Evolutionary conservation across 1,140 invertebrate genomes (phyloP).

Genomic region (Nasonia vitripennis): DNA sequence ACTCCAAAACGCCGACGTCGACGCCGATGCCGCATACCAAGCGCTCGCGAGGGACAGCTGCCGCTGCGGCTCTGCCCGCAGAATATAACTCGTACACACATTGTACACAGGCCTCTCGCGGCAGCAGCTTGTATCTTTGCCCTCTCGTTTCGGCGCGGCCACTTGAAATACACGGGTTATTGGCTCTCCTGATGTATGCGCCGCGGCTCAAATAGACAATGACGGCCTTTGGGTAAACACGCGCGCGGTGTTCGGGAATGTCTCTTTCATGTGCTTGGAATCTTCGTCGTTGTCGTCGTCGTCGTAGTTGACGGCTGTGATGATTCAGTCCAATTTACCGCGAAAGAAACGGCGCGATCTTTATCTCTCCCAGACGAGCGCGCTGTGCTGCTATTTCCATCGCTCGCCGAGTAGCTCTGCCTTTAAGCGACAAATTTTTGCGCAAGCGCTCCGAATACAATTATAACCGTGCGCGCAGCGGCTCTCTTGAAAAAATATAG

Average conservation of each 20-base stretch:
- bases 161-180: constrained; percentile 13
- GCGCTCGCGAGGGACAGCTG: not conserved
- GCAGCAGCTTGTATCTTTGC: not conserved
- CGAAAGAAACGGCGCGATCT: too few species aligned
- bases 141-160: not conserved
- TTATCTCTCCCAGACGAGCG: too few species aligned
- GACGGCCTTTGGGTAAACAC: not conserved
- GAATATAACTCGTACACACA: not conserved
- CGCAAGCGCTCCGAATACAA: not conserved
- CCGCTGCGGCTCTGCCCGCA: not conserved
- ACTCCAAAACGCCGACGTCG: not conserved
- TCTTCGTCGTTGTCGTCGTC: not conserved
- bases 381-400: not conserved
- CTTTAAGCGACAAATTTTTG: not conserved
- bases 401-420: not conserved
- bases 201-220: constrained; percentile 38
- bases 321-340: not conserved
- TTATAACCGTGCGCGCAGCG: not conserved
- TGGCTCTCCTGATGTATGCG: not conserved
- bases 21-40: not conserved
- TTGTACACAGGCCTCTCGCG: not conserved
- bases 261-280: not conserved
- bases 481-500: constrained; percentile 20
- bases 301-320: not conserved
- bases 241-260: not conserved